Evolutionary conservation across 2,797 vertebrate species (phyloP).

Genomic region (Margarornis squamiger): DNA sequence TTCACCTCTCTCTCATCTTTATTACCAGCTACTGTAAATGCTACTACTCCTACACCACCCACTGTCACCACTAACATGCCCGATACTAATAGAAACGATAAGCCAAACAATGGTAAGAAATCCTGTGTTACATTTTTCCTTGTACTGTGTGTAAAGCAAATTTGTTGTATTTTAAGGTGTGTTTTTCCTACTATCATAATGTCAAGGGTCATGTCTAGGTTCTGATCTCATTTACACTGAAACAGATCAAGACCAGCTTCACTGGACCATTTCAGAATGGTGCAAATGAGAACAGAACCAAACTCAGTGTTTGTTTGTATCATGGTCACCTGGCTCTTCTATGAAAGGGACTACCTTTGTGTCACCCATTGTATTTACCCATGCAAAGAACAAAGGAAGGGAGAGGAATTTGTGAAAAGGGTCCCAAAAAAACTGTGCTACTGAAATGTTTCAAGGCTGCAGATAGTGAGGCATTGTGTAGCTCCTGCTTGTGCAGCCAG

Average conservation of each 20-base stretch:
- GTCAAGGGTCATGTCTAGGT: background rate
- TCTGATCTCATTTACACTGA: slow-evolving; percentile 10
- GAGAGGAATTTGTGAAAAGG: background rate
- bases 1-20: slow-evolving; percentile 82
- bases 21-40: slow-evolving; percentile 85
- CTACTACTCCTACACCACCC: slow-evolving; percentile 80
- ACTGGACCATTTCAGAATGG: background rate
- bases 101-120: slow-evolving; percentile 84
- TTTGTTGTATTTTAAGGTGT: slow-evolving; percentile 52
- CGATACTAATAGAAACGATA: slow-evolving; percentile 85
- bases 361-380: background rate
- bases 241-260: background rate
- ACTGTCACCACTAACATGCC: slow-evolving; percentile 87
- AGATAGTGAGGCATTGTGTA: background rate
- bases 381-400: background rate
- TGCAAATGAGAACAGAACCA: slow-evolving; percentile 21
- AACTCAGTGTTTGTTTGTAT: background rate
- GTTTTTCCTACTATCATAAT: slow-evolving; percentile 27
- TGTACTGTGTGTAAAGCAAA: slow-evolving; percentile 56
- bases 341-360: background rate
- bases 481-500: background rate
- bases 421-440: rapidly evolving
- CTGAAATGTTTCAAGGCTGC: background rate
- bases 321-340: background rate
- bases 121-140: slow-evolving; percentile 71